phyloP scores from a whole-genome alignment of 2,797 vertebrate genomes.

The Danio jaintianensis region DNA sequence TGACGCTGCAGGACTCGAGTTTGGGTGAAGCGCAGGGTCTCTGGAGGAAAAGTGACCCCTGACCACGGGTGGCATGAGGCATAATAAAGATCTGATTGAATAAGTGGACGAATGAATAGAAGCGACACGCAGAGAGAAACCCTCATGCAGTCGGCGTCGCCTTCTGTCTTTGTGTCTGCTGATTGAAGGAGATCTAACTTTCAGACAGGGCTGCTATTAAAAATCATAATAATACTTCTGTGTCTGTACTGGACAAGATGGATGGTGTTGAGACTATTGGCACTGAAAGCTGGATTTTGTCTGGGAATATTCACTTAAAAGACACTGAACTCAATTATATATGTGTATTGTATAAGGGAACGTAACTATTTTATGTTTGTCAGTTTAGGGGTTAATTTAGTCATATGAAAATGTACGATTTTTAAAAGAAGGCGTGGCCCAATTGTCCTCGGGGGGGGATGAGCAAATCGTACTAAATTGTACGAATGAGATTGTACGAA shows the following conservation, averaged over 20 bases:
- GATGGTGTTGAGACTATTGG: background rate
- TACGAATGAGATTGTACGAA: no score
- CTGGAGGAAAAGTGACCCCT: constrained; percentile 35
- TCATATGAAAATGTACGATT: no score
- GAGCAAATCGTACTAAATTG: no score
- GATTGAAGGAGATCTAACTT: constrained; percentile 21
- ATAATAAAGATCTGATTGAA: constrained; percentile 49
- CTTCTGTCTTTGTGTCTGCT: constrained; percentile 19
- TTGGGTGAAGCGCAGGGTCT: constrained; percentile 10
- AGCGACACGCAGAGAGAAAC: constrained; percentile 9
- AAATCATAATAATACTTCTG: background rate
- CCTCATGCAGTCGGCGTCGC: background rate
- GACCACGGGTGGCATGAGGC: constrained; percentile 32
- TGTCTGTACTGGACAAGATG: background rate
- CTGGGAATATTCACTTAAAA: background rate
- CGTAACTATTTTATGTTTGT: no score
- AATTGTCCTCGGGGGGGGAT: no score
- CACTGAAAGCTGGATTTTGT: background rate
- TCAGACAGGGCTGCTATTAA: background rate
- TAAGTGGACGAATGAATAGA: constrained; percentile 19
- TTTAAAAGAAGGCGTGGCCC: no score
- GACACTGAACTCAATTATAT: no score
- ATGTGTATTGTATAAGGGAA: no score
- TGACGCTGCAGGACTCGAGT: constrained; percentile 15
- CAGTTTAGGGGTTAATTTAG: no score